Percentiles rank a stretch among this genome's conserved stretches.
These are phyloP conservation scores for Pseudomyrmex dendroicus DNA, from an alignment of 1,140 invertebrate species.

Conservation along the genomic window DNA sequence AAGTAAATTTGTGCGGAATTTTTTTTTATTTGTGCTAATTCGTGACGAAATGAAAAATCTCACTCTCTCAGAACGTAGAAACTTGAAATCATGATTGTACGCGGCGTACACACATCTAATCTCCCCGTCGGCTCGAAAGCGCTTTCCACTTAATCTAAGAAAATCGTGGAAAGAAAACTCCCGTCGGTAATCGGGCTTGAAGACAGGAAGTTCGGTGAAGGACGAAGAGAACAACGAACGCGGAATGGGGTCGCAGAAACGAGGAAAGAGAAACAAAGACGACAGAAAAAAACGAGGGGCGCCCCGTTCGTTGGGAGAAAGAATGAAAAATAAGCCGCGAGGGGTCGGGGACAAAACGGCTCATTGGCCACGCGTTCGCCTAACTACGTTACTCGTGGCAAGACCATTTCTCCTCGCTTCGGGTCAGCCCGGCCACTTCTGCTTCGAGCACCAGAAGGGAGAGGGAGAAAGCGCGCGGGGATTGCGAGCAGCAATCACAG, in stretches of 20 bases:
- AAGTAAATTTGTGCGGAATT: not conserved
- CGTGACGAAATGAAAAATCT: too few relatives aligned
- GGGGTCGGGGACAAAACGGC: conserved; percentile 74
- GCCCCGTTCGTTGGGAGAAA: conserved; percentile 21
- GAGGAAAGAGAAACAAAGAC: conserved; percentile 42
- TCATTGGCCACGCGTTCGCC: conserved; percentile 77
- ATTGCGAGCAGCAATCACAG: conserved; percentile 75
- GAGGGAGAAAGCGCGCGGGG: conserved; percentile 53
- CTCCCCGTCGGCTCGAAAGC: conserved; percentile 9
- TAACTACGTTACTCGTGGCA: conserved; percentile 77
- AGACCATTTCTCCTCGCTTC: conserved; percentile 71
- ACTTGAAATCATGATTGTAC: too few relatives aligned
- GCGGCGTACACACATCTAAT: conserved; percentile 32
- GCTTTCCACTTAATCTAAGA: conserved; percentile 64
- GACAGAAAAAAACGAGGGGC: not conserved
- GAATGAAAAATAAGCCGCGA: conserved; percentile 68
- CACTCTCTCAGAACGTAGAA: too few relatives aligned
- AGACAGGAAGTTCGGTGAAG: conserved; percentile 16
- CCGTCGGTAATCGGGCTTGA: conserved; percentile 41
- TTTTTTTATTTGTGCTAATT: not conserved
- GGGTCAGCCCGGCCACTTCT: conserved; percentile 56
- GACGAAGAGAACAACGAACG: conserved; percentile 5
- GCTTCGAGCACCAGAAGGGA: conserved; percentile 27
- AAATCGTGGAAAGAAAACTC: conserved; percentile 63
- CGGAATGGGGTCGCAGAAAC: conserved; percentile 3